A percentile compares a stretch with the other conserved stretches of the same genome.
phyloP scores from a whole-genome alignment of 2,113 vertebrate genomes.

The Trogon surrucura region DNA sequence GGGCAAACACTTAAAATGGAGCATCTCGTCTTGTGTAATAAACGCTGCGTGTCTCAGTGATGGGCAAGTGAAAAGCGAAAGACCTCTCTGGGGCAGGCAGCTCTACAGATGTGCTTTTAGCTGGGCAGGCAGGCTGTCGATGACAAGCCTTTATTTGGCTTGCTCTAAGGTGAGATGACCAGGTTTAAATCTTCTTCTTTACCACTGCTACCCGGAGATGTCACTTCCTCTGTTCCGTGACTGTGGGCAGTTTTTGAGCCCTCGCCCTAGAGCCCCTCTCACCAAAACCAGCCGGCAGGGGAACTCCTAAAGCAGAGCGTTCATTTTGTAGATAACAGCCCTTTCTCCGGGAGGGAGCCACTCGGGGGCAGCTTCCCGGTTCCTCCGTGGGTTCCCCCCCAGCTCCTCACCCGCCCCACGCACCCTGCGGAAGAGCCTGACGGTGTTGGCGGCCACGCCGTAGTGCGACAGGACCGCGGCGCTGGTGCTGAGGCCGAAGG shows the following conservation, averaged over 20 bases:
- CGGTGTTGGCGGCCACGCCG: constrained; percentile 73
- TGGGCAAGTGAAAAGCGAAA: background rate
- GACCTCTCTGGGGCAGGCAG: background rate
- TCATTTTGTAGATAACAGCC: fast-evolving
- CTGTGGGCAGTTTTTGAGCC: background rate
- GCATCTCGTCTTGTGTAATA: background rate
- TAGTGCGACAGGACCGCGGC: constrained; percentile 81
- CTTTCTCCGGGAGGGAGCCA: background rate
- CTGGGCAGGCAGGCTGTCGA: background rate
- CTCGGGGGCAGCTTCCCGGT: background rate
- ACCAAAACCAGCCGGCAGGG: background rate
- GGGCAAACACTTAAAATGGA: background rate
- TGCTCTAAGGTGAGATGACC: background rate
- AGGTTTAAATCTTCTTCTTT: background rate
- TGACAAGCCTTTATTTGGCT: background rate
- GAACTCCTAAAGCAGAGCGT: background rate
- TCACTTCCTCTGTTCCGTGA: no score
- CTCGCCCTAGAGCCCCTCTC: background rate
- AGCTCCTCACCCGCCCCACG: background rate
- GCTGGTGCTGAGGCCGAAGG: constrained; percentile 80
- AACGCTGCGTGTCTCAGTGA: fast-evolving
- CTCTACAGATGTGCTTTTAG: background rate
- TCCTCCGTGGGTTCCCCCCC: background rate
- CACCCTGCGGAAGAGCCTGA: constrained; percentile 89
- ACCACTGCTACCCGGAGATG: background rate